Evolutionary conservation across 1,140 invertebrate genomes (phyloP).

Genomic region (Neocloeon triangulifer): DNA sequence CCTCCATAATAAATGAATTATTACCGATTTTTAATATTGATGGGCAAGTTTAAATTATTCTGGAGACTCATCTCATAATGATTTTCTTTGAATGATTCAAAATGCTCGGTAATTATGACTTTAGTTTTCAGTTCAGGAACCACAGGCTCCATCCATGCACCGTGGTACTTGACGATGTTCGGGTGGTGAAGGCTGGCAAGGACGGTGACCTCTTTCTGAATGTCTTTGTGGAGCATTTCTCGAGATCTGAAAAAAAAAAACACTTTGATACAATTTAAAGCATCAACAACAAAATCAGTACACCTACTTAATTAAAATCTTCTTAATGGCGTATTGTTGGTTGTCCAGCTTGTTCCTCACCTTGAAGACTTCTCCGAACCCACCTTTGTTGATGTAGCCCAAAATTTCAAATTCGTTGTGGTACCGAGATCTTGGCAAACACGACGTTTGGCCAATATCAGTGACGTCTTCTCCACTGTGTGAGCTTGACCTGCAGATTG

Average conservation of each 20-base stretch:
- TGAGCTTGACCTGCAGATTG: no score
- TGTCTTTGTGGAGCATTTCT: conserved; percentile 17
- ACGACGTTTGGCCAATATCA: no score
- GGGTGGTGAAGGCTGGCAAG: conserved; percentile 53
- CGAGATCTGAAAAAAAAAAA: conserved; percentile 10
- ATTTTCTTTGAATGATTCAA: no score
- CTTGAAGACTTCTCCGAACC: conserved; percentile 42
- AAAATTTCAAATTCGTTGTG: conserved; percentile 50
- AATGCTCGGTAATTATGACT: no score
- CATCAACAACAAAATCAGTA: neutral
- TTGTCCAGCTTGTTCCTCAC: conserved; percentile 47
- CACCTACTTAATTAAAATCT: conserved; percentile 38
- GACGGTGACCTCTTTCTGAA: conserved; percentile 53
- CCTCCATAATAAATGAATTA: no score
- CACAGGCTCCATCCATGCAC: conserved; percentile 52
- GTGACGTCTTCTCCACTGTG: no score
- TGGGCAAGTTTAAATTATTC: no score
- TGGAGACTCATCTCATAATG: no score
- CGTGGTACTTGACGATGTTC: conserved; percentile 66
- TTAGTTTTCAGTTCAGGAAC: conserved; percentile 11
- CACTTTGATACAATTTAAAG: conserved; percentile 6
- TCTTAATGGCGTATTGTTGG: conserved; percentile 58
- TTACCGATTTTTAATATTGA: no score
- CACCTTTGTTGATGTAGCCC: conserved; percentile 44
- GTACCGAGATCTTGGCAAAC: conserved; percentile 39